A percentile compares a stretch with the other conserved stretches of the same genome.
Evolutionary conservation across 2,888 invertebrate species (phyloP).

Genomic region (Catocala fraxini): DNA sequence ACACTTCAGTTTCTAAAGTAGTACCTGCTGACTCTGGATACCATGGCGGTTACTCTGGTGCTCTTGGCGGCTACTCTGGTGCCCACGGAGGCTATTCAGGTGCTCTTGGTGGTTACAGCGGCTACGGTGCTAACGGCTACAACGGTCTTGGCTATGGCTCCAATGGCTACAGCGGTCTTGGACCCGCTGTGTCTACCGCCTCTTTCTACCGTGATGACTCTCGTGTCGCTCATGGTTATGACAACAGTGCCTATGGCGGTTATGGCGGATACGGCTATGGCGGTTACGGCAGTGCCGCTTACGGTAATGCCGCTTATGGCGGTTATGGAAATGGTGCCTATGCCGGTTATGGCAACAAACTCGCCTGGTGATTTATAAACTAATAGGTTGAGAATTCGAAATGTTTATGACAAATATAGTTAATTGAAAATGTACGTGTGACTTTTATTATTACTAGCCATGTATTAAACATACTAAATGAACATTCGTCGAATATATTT

Average conservation of each 20-base stretch:
- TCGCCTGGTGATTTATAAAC: neutral
- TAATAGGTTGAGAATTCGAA: neutral
- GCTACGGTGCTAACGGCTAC: conserved; percentile 23
- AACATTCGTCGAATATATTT: too few species aligned
- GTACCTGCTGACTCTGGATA: neutral
- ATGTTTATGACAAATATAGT: neutral
- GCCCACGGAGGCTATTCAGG: conserved; percentile 25
- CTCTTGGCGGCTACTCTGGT: conserved; percentile 14
- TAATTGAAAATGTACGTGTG: neutral
- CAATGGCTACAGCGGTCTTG: conserved; percentile 40
- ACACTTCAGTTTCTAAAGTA: conserved; percentile 19
- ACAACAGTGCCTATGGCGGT: conserved; percentile 8
- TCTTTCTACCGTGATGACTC: conserved; percentile 48
- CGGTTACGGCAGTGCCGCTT: conserved; percentile 2
- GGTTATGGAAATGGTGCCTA: neutral
- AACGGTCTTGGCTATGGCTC: conserved; percentile 25
- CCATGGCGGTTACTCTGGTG: conserved; percentile 1
- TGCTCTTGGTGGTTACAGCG: conserved; percentile 1
- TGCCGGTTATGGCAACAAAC: neutral
- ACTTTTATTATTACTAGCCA: too few species aligned
- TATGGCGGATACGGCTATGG: conserved; percentile 1
- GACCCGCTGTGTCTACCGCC: conserved; percentile 53
- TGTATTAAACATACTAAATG: too few species aligned
- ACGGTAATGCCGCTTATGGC: neutral
- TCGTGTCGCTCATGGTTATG: conserved; percentile 18